A percentile compares a stretch with the other conserved stretches of the same genome.
Evolutionary conservation across 2,888 invertebrate species (phyloP).

Genomic region (Therioaphis trifolii): DNA sequence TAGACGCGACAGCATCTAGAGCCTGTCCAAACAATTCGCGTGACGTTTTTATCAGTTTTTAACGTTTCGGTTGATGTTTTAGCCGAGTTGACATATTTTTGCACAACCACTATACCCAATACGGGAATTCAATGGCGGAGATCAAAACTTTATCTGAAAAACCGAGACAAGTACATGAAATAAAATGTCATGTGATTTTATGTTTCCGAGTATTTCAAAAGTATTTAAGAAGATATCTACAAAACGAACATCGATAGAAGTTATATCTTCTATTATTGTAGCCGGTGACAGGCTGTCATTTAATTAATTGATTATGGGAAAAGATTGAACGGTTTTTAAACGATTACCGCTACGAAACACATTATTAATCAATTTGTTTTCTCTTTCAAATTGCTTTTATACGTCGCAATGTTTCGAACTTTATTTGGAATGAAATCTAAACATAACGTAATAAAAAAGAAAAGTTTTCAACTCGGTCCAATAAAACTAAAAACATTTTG

Average conservation of each 20-base stretch:
- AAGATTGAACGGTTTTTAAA: slow-evolving; percentile 6
- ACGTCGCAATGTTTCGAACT: neutral
- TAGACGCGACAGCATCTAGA: neutral
- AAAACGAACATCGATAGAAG: neutral
- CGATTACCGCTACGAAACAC: neutral
- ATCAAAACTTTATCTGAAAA: neutral
- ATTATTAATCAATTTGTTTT: slow-evolving; percentile 14
- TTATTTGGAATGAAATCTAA: neutral
- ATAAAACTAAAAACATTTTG: no score
- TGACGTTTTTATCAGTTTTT: neutral
- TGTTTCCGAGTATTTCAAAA: neutral
- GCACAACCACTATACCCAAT: neutral
- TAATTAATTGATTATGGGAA: neutral
- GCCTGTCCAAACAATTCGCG: neutral
- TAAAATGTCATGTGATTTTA: neutral
- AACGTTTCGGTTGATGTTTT: neutral
- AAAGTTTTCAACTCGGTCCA: no score
- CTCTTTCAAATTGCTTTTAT: neutral
- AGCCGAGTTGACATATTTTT: neutral
- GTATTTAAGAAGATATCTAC: neutral
- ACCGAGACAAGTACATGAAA: no score
- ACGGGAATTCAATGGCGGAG: neutral
- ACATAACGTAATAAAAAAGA: no score
- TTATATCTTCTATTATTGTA: neutral
- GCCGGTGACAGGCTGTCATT: neutral